A percentile compares a stretch with the other conserved stretches of the same genome.
phyloP scores from a whole-genome alignment of 2,113 vertebrate species.

The Candoia aspera region DNA sequence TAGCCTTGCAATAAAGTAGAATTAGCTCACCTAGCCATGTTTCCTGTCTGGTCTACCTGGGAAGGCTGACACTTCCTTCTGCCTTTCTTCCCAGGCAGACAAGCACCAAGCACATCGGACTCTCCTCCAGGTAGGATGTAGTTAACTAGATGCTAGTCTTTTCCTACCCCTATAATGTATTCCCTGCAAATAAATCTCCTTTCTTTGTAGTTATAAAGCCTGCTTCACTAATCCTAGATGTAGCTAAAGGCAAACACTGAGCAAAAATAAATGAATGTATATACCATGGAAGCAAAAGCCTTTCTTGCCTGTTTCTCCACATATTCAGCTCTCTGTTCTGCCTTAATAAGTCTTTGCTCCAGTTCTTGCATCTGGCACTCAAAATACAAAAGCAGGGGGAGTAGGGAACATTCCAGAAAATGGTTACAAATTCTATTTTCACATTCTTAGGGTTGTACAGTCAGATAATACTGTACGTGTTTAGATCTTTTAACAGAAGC shows the following conservation, averaged over 20 bases:
- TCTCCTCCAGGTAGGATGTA: background rate
- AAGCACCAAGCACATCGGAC: background rate
- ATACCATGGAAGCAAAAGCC: background rate
- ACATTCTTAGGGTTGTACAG: conserved; percentile 42
- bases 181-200: background rate
- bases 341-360: conserved; percentile 88
- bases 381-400: conserved; percentile 17
- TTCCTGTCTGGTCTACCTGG: too few species aligned
- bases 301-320: conserved; percentile 90
- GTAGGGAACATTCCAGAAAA: background rate
- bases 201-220: background rate
- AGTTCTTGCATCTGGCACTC: conserved; percentile 89
- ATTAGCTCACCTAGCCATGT: too few species aligned
- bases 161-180: background rate
- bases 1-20: too few species aligned
- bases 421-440: background rate
- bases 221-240: background rate
- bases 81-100: background rate
- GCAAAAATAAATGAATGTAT: background rate
- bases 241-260: background rate
- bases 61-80: background rate
- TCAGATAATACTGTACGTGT: conserved; percentile 17
- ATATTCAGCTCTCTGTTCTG: conserved; percentile 87
- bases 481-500: conserved; percentile 29
- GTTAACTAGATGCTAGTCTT: background rate